A percentile compares a stretch with the other conserved stretches of the same genome.
phyloP scores from a whole-genome alignment of 2,888 invertebrate genomes.

The Eupithecia subumbrata region DNA sequence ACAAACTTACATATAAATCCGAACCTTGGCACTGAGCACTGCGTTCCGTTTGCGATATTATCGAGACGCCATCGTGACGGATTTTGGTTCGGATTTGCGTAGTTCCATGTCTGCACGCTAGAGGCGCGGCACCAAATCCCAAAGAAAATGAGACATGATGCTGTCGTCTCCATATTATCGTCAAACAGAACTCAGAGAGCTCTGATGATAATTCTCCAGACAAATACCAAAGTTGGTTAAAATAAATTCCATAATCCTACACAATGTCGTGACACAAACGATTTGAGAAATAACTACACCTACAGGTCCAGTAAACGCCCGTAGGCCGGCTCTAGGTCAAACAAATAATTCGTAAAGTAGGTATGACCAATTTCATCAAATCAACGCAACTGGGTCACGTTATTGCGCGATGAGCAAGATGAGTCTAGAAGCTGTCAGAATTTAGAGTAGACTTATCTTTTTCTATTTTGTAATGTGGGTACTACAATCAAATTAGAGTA shows the following conservation, averaged over 20 bases:
- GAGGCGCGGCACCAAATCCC: too few species aligned
- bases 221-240: not conserved
- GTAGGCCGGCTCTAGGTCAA: conserved; percentile 45
- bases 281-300: conserved; percentile 26
- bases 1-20: not conserved
- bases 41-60: too few species aligned
- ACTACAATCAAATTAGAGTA: too few species aligned
- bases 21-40: not conserved
- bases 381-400: conserved; percentile 75
- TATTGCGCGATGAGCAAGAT: conserved; percentile 60
- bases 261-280: conserved; percentile 25
- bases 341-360: conserved; percentile 49
- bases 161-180: too few species aligned
- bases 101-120: too few species aligned
- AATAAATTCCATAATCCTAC: conserved; percentile 9
- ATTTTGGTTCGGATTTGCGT: too few species aligned
- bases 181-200: too few species aligned
- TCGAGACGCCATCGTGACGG: too few species aligned
- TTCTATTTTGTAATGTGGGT: too few species aligned
- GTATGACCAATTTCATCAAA: conserved; percentile 75
- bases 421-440: conserved; percentile 29
- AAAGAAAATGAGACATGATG: too few species aligned
- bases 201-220: too few species aligned
- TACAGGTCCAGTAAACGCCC: conserved; percentile 33
- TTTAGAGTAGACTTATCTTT: too few species aligned